Evolutionary conservation across 2,113 vertebrate genomes (phyloP).

Genomic region (Eublepharis macularius): DNA sequence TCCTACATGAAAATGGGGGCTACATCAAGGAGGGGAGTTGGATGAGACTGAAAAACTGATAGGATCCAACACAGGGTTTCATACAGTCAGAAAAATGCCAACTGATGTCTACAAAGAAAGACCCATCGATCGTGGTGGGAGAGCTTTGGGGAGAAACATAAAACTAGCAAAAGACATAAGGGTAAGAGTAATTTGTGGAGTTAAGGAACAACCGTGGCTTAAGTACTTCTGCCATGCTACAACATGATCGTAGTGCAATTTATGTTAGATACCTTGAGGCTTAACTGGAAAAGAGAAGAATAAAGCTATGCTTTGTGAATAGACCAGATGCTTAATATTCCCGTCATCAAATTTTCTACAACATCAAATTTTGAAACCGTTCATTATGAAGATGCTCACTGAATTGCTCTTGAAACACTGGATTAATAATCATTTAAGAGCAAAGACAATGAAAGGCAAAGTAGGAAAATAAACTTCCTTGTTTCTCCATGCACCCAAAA

Average conservation of each 20-base stretch:
- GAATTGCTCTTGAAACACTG: constrained; percentile 10
- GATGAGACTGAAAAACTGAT: too few species aligned
- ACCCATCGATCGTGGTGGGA: neutral
- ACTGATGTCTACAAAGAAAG: neutral
- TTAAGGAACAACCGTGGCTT: neutral
- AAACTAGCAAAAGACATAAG: neutral
- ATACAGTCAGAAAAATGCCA: too few species aligned
- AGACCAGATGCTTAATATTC: constrained; percentile 12
- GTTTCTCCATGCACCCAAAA: neutral
- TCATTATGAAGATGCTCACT: constrained; percentile 10
- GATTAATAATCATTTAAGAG: constrained; percentile 22
- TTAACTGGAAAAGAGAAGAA: constrained; percentile 1
- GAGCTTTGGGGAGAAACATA: neutral
- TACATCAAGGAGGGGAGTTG: too few species aligned
- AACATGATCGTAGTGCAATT: neutral
- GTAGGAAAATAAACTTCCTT: neutral
- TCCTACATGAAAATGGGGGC: too few species aligned
- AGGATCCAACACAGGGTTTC: too few species aligned
- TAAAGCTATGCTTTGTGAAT: constrained; percentile 13
- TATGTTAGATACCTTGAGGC: constrained; percentile 11
- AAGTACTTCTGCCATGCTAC: neutral
- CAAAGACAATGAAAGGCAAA: constrained; percentile 16
- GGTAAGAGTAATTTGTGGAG: neutral
- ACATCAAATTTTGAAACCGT: constrained; percentile 28
- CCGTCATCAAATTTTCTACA: constrained; percentile 25